Evolutionary conservation across 2,888 invertebrate species (phyloP).

Genomic region (Desoria tigrina): DNA sequence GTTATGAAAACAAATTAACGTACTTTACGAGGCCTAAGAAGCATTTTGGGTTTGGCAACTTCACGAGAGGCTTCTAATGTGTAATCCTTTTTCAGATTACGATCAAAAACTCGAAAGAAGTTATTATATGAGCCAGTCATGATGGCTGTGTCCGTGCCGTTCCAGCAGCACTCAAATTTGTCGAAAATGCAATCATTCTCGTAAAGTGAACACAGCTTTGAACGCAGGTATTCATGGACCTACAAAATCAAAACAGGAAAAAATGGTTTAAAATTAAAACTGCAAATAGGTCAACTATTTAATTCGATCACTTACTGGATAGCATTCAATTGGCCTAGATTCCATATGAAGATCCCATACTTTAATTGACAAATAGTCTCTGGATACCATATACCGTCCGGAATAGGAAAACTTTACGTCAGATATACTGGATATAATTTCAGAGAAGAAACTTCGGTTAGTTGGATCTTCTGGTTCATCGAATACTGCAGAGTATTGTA

Average conservation of each 20-base stretch:
- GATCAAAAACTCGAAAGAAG: constrained; percentile 95
- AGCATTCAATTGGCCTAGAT: constrained; percentile 94
- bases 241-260: no score
- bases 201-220: constrained; percentile 96
- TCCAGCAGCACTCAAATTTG: constrained; percentile 99
- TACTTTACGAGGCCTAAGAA: constrained; percentile 85
- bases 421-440: constrained; percentile 98
- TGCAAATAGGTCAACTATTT: no score
- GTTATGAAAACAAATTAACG: no score
- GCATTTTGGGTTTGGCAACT: constrained; percentile 89
- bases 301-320: constrained; percentile 82
- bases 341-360: constrained; percentile 99
- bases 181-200: constrained; percentile 99
- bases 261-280: no score
- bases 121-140: constrained; percentile 99
- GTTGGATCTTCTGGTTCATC: constrained; percentile 99
- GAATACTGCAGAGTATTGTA: no score
- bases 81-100: constrained; percentile 81
- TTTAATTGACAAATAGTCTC: constrained; percentile 98
- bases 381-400: constrained; percentile 96
- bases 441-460: constrained; percentile 97
- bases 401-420: constrained; percentile 99
- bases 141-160: constrained; percentile 94
- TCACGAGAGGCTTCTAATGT: constrained; percentile 95
- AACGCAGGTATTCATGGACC: constrained; percentile 97